These are phyloP conservation scores for Torymus texanus DNA, from an alignment of 2,888 invertebrate species.

Conservation along the genomic window DNA sequence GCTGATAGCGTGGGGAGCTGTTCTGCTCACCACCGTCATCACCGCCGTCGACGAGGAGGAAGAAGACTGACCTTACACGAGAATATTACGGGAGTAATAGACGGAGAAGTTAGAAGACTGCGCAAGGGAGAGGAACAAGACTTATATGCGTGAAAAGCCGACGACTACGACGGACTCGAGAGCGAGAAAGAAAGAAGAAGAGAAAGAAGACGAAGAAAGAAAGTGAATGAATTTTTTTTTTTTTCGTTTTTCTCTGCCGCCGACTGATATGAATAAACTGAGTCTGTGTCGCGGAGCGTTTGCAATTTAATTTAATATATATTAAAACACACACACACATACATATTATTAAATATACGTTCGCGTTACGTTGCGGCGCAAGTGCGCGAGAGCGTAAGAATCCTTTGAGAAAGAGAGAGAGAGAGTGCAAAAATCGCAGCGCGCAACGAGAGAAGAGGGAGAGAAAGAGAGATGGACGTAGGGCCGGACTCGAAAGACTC, in stretches of 20 bases:
- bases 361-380: neutral
- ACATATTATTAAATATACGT: neutral
- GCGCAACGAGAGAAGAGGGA: constrained; percentile 15
- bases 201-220: neutral
- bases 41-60: neutral
- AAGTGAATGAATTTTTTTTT: neutral
- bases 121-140: constrained; percentile 25
- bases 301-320: neutral
- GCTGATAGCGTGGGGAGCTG: no score
- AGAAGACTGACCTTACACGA: constrained; percentile 15
- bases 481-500: constrained; percentile 58
- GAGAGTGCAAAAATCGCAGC: constrained; percentile 42
- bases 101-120: constrained; percentile 37
- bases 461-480: constrained; percentile 61
- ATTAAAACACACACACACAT: no score
- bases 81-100: neutral
- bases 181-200: neutral
- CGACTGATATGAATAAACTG: no score
- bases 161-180: neutral
- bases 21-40: no score
- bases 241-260: no score
- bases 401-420: neutral
- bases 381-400: no score
- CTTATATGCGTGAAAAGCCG: constrained; percentile 10
- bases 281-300: constrained; percentile 16